Evolutionary conservation across 2,888 invertebrate genomes (phyloP).

Genomic region (Autographa pulchrina): DNA sequence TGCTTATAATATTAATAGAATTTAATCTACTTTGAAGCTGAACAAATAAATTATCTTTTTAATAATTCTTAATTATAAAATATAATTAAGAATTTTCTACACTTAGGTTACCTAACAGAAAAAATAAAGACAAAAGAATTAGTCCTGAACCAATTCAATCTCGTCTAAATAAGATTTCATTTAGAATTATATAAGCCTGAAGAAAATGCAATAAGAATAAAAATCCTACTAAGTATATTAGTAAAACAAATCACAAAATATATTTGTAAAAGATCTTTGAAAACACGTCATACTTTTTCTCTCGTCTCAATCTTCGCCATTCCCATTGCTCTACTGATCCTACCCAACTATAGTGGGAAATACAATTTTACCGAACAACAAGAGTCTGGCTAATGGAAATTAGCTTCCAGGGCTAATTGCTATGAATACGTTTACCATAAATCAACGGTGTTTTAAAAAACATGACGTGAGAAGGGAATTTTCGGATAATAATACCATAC

Average conservation of each 20-base stretch:
- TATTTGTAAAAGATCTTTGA: too few relatives aligned
- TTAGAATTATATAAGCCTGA: too few relatives aligned
- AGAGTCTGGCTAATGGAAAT: conserved; percentile 74
- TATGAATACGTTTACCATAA: conserved; percentile 78
- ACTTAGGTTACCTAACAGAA: neutral
- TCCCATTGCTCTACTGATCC: conserved; percentile 45
- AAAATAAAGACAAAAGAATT: neutral
- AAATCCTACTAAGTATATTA: too few relatives aligned
- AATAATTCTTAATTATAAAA: too few relatives aligned
- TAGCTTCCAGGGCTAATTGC: conserved; percentile 75
- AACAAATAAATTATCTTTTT: too few relatives aligned
- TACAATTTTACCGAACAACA: conserved; percentile 67
- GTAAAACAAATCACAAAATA: too few relatives aligned
- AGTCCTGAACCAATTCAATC: too few relatives aligned
- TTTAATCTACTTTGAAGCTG: conserved; percentile 15
- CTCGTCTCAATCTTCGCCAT: neutral
- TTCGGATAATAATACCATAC: conserved; percentile 54
- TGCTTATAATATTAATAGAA: conserved; percentile 18
- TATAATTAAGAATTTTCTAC: neutral
- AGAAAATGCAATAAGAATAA: too few relatives aligned
- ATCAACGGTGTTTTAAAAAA: conserved; percentile 74
- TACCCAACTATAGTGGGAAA: conserved; percentile 46
- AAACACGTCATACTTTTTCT: too few relatives aligned
- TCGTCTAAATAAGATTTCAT: too few relatives aligned
- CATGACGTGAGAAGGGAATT: conserved; percentile 66